Conservation (phyloP, 2,888 invertebrate genomes). For the Sinhomidia bicolor region DNA sequence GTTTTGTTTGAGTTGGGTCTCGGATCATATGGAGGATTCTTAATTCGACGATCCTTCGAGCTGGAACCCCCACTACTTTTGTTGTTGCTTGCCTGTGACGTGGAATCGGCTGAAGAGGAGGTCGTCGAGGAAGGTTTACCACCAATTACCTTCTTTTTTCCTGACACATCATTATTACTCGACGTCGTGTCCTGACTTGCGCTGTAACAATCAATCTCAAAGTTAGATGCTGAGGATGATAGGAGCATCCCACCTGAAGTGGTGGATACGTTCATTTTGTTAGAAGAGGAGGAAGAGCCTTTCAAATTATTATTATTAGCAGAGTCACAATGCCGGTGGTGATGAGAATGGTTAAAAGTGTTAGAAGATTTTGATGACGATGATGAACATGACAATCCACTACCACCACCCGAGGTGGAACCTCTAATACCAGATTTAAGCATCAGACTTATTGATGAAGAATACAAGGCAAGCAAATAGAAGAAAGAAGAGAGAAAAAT, state of each 20-base stretch:
- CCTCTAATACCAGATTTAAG: background rate
- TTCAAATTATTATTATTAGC: background rate
- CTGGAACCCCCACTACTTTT: background rate
- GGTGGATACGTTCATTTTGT: background rate
- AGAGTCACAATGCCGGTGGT: background rate
- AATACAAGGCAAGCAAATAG: background rate
- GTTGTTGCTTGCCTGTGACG: background rate
- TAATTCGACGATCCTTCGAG: constrained; percentile 69
- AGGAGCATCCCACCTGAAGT: background rate
- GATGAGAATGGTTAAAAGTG: constrained; percentile 66
- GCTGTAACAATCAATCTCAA: constrained; percentile 71
- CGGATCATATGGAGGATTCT: constrained; percentile 78
- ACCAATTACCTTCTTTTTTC: constrained; percentile 47
- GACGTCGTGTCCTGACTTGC: constrained; percentile 37
- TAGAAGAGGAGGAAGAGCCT: background rate
- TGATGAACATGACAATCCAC: background rate
- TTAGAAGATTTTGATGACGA: constrained; percentile 37
- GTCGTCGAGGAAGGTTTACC: background rate
- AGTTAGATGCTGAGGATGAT: constrained; percentile 44
- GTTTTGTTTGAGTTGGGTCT: constrained; percentile 71
- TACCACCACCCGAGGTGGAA: background rate
- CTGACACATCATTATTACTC: constrained; percentile 55
- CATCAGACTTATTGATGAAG: background rate
- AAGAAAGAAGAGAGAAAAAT: background rate
- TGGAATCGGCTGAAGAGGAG: background rate